Conservation (phyloP, 1,140 invertebrate genomes). For the Protaetia brevitarsis region DNA sequence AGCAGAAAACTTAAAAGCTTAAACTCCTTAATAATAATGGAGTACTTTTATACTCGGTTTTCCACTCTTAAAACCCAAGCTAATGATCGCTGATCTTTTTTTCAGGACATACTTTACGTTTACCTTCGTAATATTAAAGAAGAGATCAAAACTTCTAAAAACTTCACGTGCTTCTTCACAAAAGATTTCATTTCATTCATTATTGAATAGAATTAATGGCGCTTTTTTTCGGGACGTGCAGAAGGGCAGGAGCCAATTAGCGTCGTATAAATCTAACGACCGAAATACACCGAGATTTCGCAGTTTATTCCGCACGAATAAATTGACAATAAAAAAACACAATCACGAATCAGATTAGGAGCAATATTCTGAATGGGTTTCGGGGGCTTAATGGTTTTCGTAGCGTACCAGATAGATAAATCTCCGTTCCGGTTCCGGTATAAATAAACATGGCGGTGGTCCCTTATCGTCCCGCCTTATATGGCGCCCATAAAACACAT, state of each 20-base stretch:
- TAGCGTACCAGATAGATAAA: background rate
- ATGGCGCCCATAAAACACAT: constrained; percentile 11
- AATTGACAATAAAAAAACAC: background rate
- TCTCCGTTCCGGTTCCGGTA: background rate
- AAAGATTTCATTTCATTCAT: too few relatives aligned
- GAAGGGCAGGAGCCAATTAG: background rate
- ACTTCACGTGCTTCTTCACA: too few relatives aligned
- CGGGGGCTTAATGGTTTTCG: background rate
- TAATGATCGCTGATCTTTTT: too few relatives aligned
- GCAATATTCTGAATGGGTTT: background rate
- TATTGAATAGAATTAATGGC: too few relatives aligned
- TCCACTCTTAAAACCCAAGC: too few relatives aligned
- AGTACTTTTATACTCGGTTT: too few relatives aligned
- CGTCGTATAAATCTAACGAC: background rate
- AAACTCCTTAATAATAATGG: too few relatives aligned
- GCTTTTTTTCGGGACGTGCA: background rate
- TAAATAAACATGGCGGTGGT: constrained; percentile 13
- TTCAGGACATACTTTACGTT: too few relatives aligned
- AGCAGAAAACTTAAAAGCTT: too few relatives aligned
- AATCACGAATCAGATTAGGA: constrained; percentile 14
- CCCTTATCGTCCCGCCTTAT: constrained; percentile 3
- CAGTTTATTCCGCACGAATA: background rate
- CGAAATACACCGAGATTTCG: background rate
- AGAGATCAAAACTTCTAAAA: too few relatives aligned
- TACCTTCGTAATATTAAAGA: too few relatives aligned